Conservation (phyloP, 2,888 invertebrate species). For the Cepaea hortensis region DNA sequence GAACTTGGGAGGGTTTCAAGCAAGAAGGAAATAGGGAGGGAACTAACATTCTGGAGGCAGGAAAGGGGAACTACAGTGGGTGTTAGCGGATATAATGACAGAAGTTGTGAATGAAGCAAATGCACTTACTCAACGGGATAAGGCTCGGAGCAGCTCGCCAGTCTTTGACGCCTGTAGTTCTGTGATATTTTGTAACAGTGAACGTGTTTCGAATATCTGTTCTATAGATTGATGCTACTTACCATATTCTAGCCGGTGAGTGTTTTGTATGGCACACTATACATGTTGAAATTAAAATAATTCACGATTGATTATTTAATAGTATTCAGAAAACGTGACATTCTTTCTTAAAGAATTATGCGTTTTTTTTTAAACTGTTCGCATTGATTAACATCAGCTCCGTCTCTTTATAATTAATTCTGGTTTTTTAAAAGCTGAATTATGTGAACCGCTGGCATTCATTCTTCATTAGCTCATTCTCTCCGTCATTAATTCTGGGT, state of each 20-base stretch:
- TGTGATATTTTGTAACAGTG: background rate
- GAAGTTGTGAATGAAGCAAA: conserved; percentile 24
- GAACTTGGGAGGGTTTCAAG: background rate
- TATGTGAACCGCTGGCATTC: too few species aligned
- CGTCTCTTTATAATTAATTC: too few species aligned
- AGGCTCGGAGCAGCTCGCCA: background rate
- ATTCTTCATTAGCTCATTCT: too few species aligned
- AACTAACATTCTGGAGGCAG: background rate
- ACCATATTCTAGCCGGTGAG: background rate
- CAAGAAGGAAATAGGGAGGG: background rate
- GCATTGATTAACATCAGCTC: too few species aligned
- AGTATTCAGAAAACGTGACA: too few species aligned
- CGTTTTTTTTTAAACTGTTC: too few species aligned
- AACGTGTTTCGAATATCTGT: background rate
- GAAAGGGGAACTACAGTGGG: background rate
- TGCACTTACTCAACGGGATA: background rate
- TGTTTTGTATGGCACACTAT: too few species aligned
- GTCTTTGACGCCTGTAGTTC: background rate
- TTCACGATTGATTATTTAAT: too few species aligned
- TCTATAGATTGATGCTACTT: background rate
- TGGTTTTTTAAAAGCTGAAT: too few species aligned
- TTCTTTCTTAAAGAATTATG: too few species aligned
- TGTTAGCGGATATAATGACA: background rate
- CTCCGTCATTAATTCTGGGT: too few species aligned
- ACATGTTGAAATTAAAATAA: too few species aligned